A percentile compares a stretch with the other conserved stretches of the same genome.
phyloP scores from a whole-genome alignment of 2,113 vertebrate genomes.

The Taurulus bubalis region DNA sequence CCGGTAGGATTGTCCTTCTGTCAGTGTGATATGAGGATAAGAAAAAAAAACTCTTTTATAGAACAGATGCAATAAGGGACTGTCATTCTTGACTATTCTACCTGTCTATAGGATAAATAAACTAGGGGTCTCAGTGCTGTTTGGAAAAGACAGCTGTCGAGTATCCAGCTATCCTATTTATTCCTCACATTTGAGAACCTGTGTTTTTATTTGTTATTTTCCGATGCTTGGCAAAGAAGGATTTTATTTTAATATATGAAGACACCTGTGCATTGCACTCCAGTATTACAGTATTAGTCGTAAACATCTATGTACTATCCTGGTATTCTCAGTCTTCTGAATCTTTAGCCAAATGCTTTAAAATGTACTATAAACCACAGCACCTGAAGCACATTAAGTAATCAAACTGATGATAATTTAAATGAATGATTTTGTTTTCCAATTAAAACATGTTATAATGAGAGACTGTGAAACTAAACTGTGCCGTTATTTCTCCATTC shows the following conservation, averaged over 20 bases:
- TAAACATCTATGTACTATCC: not conserved
- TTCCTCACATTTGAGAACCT: not conserved
- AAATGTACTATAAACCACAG: not conserved
- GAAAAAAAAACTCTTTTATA: not conserved
- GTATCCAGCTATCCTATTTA: not conserved
- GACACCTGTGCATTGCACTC: not conserved
- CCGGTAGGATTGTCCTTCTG: not conserved
- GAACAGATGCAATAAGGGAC: slow-evolving; percentile 14
- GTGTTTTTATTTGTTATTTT: not conserved
- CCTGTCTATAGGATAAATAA: slow-evolving; percentile 5
- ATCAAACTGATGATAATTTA: not conserved
- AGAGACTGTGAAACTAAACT: not conserved
- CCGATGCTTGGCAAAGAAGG: not conserved
- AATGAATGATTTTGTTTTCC: not conserved
- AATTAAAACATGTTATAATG: not conserved
- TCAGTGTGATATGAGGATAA: not conserved
- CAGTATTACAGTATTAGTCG: not conserved
- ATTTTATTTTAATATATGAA: not conserved
- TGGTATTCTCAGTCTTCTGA: not conserved
- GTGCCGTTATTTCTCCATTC: not conserved
- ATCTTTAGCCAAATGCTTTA: not conserved
- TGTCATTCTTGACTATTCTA: not conserved
- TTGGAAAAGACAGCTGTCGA: not conserved
- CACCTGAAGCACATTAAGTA: not conserved
- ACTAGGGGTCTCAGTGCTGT: not conserved